Percentiles rank a stretch among this genome's conserved stretches.
Conservation (phyloP, 1,140 invertebrate species). For the Antheraea pernyi region DNA sequence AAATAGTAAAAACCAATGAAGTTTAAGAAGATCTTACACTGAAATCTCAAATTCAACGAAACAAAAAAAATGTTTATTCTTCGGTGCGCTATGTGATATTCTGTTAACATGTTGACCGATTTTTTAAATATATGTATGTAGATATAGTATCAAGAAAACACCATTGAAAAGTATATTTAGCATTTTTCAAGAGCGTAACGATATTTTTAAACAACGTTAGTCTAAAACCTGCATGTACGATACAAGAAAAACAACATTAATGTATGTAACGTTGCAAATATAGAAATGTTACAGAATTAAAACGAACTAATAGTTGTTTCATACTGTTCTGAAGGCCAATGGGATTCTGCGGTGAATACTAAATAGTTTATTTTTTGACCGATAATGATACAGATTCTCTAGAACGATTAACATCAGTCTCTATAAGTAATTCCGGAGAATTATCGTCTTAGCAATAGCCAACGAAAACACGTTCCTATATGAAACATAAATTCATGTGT, state of each 20-base stretch:
- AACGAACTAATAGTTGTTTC: background rate
- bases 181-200: too few species aligned
- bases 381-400: constrained; percentile 3
- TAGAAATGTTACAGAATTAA: constrained; percentile 6
- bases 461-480: constrained; percentile 17
- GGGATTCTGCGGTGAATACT: constrained; percentile 7
- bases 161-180: too few species aligned
- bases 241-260: background rate
- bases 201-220: too few species aligned
- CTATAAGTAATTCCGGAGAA: constrained; percentile 27
- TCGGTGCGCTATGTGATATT: too few species aligned
- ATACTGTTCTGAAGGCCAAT: background rate
- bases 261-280: background rate
- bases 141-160: too few species aligned
- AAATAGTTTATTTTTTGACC: constrained; percentile 10
- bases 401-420: constrained; percentile 20
- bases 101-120: too few species aligned
- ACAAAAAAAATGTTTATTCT: too few species aligned
- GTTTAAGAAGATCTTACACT: too few species aligned
- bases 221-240: background rate
- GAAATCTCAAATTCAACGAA: too few species aligned
- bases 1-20: too few species aligned
- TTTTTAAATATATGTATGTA: too few species aligned
- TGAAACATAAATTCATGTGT: constrained; percentile 11
- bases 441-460: constrained; percentile 22